Conservation (phyloP, 2,888 invertebrate species). For the Alviniconcha strummeri region DNA sequence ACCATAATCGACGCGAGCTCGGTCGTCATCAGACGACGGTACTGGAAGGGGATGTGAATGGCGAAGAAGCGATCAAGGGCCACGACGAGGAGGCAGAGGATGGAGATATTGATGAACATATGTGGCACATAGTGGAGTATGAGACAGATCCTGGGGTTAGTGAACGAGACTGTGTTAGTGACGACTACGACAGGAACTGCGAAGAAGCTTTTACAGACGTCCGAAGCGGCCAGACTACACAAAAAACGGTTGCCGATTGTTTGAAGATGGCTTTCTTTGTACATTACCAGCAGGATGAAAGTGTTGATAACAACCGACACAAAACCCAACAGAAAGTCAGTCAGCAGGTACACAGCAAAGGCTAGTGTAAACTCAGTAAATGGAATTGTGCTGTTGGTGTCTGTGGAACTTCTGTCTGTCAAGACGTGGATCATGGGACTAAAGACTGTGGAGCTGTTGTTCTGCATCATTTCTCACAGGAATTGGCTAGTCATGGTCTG, state of each 20-base stretch:
- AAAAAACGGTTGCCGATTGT: conserved; percentile 66
- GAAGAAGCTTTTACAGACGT: conserved; percentile 62
- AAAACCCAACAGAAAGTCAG: conserved; percentile 58
- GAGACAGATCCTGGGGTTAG: too few relatives aligned
- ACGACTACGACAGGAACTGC: conserved; percentile 59
- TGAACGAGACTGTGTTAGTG: conserved; percentile 37
- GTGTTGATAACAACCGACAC: conserved; percentile 54
- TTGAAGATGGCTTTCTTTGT: conserved; percentile 50
- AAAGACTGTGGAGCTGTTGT: too few relatives aligned
- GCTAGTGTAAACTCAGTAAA: too few relatives aligned
- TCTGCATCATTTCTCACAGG: too few relatives aligned
- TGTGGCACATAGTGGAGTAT: too few relatives aligned
- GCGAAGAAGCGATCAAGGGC: conserved; percentile 69
- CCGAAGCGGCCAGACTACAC: conserved; percentile 64
- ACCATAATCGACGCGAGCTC: conserved; percentile 52
- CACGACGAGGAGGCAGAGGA: conserved; percentile 67
- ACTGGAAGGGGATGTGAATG: conserved; percentile 66
- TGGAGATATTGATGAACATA: conserved; percentile 69
- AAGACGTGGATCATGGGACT: too few relatives aligned
- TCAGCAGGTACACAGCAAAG: conserved; percentile 17
- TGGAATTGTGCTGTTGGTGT: too few relatives aligned
- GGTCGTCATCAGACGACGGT: conserved; percentile 56
- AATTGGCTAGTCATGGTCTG: too few relatives aligned
- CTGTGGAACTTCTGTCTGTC: too few relatives aligned
- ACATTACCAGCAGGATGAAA: conserved; percentile 59